A percentile compares a stretch with the other conserved stretches of the same genome.
phyloP scores from a whole-genome alignment of 2,888 invertebrate genomes.

The Parapristionchus giblindavisi region DNA sequence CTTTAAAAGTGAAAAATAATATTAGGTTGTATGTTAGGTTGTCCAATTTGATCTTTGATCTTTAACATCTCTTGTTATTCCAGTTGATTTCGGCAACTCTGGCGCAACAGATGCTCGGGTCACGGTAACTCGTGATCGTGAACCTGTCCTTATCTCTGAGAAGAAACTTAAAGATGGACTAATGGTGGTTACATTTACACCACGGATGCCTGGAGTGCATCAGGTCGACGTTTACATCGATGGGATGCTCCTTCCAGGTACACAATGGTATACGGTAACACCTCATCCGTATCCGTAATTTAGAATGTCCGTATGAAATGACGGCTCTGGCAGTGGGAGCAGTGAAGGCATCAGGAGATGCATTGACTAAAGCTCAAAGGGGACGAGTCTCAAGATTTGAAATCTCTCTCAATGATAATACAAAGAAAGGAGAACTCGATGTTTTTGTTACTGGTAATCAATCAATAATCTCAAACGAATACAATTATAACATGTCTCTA shows the following conservation, averaged over 20 bases:
- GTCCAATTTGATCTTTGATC: too few relatives aligned
- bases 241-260: constrained; percentile 78
- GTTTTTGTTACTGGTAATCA: constrained; percentile 66
- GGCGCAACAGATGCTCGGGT: constrained; percentile 86
- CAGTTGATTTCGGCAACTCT: constrained; percentile 82
- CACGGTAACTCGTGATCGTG: constrained; percentile 78
- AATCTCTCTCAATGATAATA: constrained; percentile 64
- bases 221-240: constrained; percentile 86
- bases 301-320: constrained; percentile 69
- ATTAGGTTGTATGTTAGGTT: too few relatives aligned
- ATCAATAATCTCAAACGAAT: background rate
- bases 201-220: constrained; percentile 86
- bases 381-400: constrained; percentile 68
- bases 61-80: constrained; percentile 34
- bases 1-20: background rate
- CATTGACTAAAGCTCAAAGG: constrained; percentile 62
- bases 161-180: constrained; percentile 65
- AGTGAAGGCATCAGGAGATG: constrained; percentile 67
- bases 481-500: background rate
- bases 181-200: constrained; percentile 76
- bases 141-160: constrained; percentile 52
- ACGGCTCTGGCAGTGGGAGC: constrained; percentile 60
- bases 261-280: background rate
- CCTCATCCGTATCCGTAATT: constrained; percentile 25
- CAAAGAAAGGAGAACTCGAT: constrained; percentile 68